Evolutionary conservation across 2,797 vertebrate genomes (phyloP), one percentile per base, ranked within the genome.

Genomic region (Molossus alvarezi): DNA sequence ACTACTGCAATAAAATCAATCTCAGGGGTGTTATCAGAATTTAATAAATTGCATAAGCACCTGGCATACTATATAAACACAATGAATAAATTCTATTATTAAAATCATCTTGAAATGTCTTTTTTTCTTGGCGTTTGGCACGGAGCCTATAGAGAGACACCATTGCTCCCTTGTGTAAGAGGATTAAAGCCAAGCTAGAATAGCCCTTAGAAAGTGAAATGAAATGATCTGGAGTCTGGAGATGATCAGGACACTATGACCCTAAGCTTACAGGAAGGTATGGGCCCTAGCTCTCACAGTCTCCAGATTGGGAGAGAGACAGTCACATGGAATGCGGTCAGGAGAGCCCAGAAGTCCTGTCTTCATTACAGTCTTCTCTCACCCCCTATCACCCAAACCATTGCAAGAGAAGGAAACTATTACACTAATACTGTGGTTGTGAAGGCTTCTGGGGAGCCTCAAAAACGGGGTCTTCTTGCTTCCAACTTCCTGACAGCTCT

Each of bases 401-500:
- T 17, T 75, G 48, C 67, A 80, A 81, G 23, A n/a, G 79, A 33
- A 83, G 45, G 58, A 90, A 86, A 64, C 3, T 17, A 51, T 90
- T 86, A 45, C 37, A 65, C 2, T 62, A 82, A 41, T n/a, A 45
- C 12, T 41, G n/a, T 20, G 11, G 65, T 57, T 95, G 12, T 18
- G 14, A 48, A 55, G 45, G 6, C 73, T 90, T 62, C 10, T 9
- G 6, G 14, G 79, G 76, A 86, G 27, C 21, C 45, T 92, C 86
- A 71, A 76, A 58, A 80, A 93, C 58, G 45, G 20, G 20, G 65
- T 67, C 53, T 71, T 73, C 33, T 77, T 75, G 21, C 58, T 85
- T 87, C 72, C 83, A 80, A 62, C 57, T 93, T 96, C 69, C 92
- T 91, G 80, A 73, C 53, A n/a, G 6, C 75, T 77, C 77, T 58